Evolutionary conservation across 2,797 vertebrate genomes (phyloP).

Genomic region (Fistularia tabacaria): DNA sequence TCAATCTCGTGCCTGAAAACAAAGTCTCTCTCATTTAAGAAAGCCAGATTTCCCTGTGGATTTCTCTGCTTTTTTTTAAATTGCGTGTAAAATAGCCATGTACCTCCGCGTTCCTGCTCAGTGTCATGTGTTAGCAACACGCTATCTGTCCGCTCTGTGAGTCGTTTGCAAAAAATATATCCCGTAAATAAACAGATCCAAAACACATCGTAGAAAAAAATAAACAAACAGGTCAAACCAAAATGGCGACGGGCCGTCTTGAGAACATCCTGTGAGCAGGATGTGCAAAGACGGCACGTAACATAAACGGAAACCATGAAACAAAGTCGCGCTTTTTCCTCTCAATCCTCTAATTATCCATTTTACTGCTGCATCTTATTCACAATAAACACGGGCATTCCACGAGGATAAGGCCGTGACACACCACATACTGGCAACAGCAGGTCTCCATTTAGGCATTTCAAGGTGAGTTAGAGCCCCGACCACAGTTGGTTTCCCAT

Average conservation of each 20-base stretch:
- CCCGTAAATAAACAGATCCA: too few relatives aligned
- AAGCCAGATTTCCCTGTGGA: too few relatives aligned
- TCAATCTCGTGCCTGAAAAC: too few relatives aligned
- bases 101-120: too few relatives aligned
- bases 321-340: conserved; percentile 7
- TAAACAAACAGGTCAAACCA: not conserved
- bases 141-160: too few relatives aligned
- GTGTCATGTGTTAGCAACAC: too few relatives aligned
- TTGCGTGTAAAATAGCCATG: too few relatives aligned
- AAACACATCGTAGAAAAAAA: not conserved
- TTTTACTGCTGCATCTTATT: conserved; percentile 19
- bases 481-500: conserved; percentile 55
- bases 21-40: too few relatives aligned
- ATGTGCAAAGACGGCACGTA: not conserved
- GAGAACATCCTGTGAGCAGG: too few relatives aligned
- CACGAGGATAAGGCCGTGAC: conserved; percentile 37
- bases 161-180: too few relatives aligned
- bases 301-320: conserved; percentile 16
- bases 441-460: conserved; percentile 59
- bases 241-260: too few relatives aligned
- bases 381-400: conserved; percentile 57
- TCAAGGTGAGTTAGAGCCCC: conserved; percentile 62
- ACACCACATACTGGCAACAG: conserved; percentile 43
- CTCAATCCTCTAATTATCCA: conserved; percentile 20
- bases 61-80: too few relatives aligned